Base-by-base conservation (phyloP, 30 jellyfish, hydroid and myxozoan species). In the Turritopsis rubra region DNA sequence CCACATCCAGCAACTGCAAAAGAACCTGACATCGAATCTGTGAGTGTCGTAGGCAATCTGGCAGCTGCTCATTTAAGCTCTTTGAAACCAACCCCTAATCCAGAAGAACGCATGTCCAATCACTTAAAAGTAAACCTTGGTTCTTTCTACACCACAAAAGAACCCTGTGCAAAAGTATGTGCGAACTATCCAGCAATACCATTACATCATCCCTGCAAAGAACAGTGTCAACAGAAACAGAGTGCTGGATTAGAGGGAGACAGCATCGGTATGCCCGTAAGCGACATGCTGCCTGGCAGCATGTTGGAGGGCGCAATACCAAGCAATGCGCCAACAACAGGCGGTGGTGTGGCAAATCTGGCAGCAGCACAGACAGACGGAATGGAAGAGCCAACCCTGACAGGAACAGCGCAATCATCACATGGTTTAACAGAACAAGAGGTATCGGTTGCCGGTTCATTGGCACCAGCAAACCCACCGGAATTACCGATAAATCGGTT, bases 401-500 rank as follows among this genome's bases (percentile, higher is more conserved):
- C 77, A 8, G 77, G 77, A n/a, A 27, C 30, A 7, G 16, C 21
- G 77, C 77, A 68, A 68, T 7, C 77, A n/a, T 8, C 16, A 7
- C 28, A 68, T 68, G 77, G 77, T 27, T 68, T 68, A 54, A 80
- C 53, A 54, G 87, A 80, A 19, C 87, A 31, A 1, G 21, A 27
- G 29, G 70, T 80, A 16, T 65, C 75, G 54, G 87, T 80, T 53
- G 83, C 83, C 66, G 83, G 83, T 5, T 41, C 87, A 21, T 80
- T 80, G 66, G 29, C 87, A 52, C 87, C 87, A 19, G 30, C 78
- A 41, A 80, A 52, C 4, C 29, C 97, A 13, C 87, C 83, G 66
- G 91, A 90, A 26, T 85, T 83, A 21, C 91, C 98, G 31, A 92
- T 92, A 21, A 92, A 88, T 75, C 90, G 86, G n/a, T 88, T 92